phyloP scores from a whole-genome alignment of 92 coral and sea anemone species.

The Umimayanthus chanpuru region DNA sequence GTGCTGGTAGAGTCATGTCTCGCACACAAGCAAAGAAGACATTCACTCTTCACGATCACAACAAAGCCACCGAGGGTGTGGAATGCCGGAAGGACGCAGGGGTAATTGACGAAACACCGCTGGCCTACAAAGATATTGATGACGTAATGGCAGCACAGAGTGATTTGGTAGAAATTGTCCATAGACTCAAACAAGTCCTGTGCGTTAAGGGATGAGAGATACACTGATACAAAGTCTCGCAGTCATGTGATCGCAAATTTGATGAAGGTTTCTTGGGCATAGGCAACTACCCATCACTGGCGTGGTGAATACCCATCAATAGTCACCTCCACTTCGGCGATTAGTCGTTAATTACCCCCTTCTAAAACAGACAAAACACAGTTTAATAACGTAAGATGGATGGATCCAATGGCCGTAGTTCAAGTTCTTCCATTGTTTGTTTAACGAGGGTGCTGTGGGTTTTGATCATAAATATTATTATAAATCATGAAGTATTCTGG shows the following conservation, averaged over 20 bases:
- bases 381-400: too few relatives aligned
- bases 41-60: conserved; percentile 68
- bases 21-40: conserved; percentile 74
- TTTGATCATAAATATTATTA: too few relatives aligned
- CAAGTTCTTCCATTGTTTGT: too few relatives aligned
- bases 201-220: conserved; percentile 72
- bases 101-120: conserved; percentile 86
- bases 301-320: too few relatives aligned
- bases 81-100: conserved; percentile 83
- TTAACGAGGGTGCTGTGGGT: too few relatives aligned
- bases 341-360: too few relatives aligned
- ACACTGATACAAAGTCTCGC: not conserved
- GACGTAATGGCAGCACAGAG: conserved; percentile 89
- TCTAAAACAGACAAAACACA: too few relatives aligned
- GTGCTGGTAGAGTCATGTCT: conserved; percentile 84
- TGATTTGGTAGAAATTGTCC: conserved; percentile 72
- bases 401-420: too few relatives aligned
- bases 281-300: too few relatives aligned
- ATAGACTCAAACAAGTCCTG: conserved; percentile 69
- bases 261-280: not conserved
- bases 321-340: too few relatives aligned
- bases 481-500: too few relatives aligned
- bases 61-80: conserved; percentile 71
- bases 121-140: conserved; percentile 87
- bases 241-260: too few relatives aligned